Percentiles rank a stretch among this genome's conserved stretches.
These are phyloP conservation scores for Eilema depressum DNA, from an alignment of 2,888 invertebrate species.

Conservation along the genomic window DNA sequence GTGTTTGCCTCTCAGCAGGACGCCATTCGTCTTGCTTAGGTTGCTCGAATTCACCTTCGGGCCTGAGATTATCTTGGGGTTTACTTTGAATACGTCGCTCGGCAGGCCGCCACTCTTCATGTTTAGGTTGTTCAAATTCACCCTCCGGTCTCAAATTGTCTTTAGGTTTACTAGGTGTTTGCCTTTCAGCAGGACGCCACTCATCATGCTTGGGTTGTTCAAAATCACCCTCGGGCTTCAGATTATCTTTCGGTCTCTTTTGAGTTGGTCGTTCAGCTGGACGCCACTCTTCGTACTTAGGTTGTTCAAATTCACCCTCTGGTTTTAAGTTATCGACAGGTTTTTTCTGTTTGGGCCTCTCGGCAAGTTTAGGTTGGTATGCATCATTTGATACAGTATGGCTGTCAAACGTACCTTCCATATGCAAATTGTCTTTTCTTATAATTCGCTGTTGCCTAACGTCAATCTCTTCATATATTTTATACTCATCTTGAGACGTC, in stretches of 20 bases:
- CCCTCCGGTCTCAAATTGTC: slow-evolving; percentile 88
- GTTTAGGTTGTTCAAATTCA: slow-evolving; percentile 76
- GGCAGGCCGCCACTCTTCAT: slow-evolving; percentile 75
- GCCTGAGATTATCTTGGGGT: slow-evolving; percentile 86
- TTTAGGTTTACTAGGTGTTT: slow-evolving; percentile 83
- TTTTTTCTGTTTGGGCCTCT: slow-evolving; percentile 82
- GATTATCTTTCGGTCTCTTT: slow-evolving; percentile 86
- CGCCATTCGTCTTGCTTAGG: slow-evolving; percentile 73
- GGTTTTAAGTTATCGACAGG: slow-evolving; percentile 87
- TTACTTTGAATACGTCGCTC: slow-evolving; percentile 83
- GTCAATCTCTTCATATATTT: slow-evolving; percentile 87
- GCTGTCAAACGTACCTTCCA: slow-evolving; percentile 84
- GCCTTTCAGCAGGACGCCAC: slow-evolving; percentile 85
- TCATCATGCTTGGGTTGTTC: slow-evolving; percentile 56
- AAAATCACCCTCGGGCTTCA: slow-evolving; percentile 86
- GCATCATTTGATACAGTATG: slow-evolving; percentile 75
- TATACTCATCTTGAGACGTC: slow-evolving; percentile 90
- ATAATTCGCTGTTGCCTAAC: slow-evolving; percentile 76
- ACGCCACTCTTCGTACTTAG: slow-evolving; percentile 70
- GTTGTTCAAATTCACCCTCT: slow-evolving; percentile 84
- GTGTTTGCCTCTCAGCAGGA: slow-evolving; percentile 69
- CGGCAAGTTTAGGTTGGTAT: slow-evolving; percentile 72
- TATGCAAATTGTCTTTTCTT: slow-evolving; percentile 81
- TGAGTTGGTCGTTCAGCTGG: slow-evolving; percentile 81
- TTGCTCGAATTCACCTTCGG: slow-evolving; percentile 88